A percentile compares a stretch with the other conserved stretches of the same genome.
Conservation (phyloP, 2,797 vertebrate species). For the Spondyliosoma cantharus region DNA sequence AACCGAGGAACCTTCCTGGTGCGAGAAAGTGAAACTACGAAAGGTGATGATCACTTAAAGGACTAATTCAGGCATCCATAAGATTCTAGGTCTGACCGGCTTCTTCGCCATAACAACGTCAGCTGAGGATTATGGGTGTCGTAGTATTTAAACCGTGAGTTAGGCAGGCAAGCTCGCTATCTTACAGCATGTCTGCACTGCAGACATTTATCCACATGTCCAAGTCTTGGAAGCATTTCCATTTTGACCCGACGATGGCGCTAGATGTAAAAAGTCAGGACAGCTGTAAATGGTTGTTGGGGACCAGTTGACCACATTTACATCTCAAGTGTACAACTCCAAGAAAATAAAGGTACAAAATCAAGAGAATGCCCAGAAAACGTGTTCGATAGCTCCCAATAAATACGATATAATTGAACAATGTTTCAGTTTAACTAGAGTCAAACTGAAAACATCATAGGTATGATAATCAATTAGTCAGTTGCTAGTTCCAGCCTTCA, state of each 20-base stretch:
- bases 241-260: too few species aligned
- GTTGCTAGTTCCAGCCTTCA: too few species aligned
- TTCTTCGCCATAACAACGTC: not conserved
- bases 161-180: not conserved
- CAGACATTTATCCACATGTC: too few species aligned
- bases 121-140: not conserved
- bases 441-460: too few species aligned
- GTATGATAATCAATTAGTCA: too few species aligned
- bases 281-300: too few species aligned
- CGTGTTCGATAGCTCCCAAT: not conserved
- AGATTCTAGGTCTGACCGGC: not conserved
- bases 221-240: too few species aligned
- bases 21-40: conserved; percentile 97
- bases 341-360: not conserved
- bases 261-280: too few species aligned
- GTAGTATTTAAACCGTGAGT: not conserved
- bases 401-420: not conserved
- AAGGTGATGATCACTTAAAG: conserved; percentile 83
- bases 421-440: too few species aligned
- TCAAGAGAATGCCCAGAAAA: not conserved
- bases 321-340: too few species aligned
- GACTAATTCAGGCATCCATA: not conserved
- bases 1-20: conserved; percentile 94
- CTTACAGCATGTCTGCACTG: too few species aligned
- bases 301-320: too few species aligned